Conservation (phyloP, 2,888 invertebrate genomes). For the Hirtodrosophila duncani region DNA sequence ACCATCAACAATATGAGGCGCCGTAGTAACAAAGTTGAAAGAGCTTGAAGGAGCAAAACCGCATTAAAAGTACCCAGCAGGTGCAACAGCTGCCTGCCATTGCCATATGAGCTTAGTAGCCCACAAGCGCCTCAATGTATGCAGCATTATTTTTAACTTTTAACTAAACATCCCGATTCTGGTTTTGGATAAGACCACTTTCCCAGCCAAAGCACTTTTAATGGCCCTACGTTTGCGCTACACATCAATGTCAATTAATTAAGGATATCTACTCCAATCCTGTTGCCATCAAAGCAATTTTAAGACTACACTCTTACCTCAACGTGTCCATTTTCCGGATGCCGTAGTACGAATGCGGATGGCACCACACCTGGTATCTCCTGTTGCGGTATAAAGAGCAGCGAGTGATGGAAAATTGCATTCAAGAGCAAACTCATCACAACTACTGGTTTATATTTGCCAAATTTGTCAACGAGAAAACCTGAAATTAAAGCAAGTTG, state of each 20-base stretch:
- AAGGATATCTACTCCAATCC: too few relatives aligned
- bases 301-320: slow-evolving; percentile 80
- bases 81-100: slow-evolving; percentile 50
- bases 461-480: slow-evolving; percentile 91
- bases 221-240: too few relatives aligned
- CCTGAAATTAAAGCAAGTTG: slow-evolving; percentile 78
- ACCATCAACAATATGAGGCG: too few relatives aligned
- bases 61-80: slow-evolving; percentile 42
- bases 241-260: too few relatives aligned
- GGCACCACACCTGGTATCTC: slow-evolving; percentile 87
- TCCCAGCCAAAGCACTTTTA: too few relatives aligned
- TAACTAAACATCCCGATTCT: slow-evolving; percentile 28
- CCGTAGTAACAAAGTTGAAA: too few relatives aligned
- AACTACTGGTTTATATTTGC: slow-evolving; percentile 90
- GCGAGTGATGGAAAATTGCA: slow-evolving; percentile 87
- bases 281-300: slow-evolving; percentile 10
- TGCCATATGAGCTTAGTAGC: too few relatives aligned
- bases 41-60: slow-evolving; percentile 20
- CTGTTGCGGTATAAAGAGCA: slow-evolving; percentile 88
- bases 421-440: slow-evolving; percentile 87
- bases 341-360: slow-evolving; percentile 86
- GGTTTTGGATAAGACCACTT: too few relatives aligned
- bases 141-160: slow-evolving; percentile 36
- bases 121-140: not conserved
- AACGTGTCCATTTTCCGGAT: slow-evolving; percentile 84